These are phyloP conservation scores for Diplazon laetatorius DNA, from an alignment of 2,888 invertebrate species.

Conservation along the genomic window DNA sequence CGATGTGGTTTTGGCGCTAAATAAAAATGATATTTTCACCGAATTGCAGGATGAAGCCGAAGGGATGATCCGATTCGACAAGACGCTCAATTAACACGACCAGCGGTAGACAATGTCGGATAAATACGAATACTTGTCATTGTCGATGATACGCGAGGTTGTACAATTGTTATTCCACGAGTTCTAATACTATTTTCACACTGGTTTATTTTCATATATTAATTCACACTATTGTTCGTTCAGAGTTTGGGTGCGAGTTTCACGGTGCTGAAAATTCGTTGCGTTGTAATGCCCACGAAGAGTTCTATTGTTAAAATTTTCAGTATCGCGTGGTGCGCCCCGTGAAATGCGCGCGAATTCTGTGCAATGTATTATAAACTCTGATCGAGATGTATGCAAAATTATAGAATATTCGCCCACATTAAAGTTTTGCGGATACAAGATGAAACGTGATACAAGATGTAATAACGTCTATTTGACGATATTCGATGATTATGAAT, in stretches of 20 bases:
- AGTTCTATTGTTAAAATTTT: conserved; percentile 54
- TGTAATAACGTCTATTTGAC: no score
- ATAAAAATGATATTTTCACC: background rate
- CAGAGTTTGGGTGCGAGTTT: background rate
- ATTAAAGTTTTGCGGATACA: no score
- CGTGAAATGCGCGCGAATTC: conserved; percentile 1
- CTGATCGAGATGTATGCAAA: no score
- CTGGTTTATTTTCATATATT: no score
- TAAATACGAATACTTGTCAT: background rate
- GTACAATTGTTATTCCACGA: background rate
- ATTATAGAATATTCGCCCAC: no score
- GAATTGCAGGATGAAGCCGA: background rate
- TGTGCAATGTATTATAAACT: conserved; percentile 43
- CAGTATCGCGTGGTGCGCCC: conserved; percentile 2
- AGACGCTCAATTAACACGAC: background rate
- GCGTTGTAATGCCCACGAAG: background rate
- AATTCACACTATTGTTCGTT: background rate
- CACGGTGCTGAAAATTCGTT: background rate
- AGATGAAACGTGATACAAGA: no score
- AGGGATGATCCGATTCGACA: background rate
- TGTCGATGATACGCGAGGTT: background rate
- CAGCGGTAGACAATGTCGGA: background rate
- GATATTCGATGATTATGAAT: no score
- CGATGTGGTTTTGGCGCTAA: no score
- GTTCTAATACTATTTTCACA: background rate